A percentile compares a stretch with the other conserved stretches of the same genome.
These are phyloP conservation scores for Lynx canadensis DNA, from an alignment of 2,113 vertebrate genomes.

Conservation along the genomic window DNA sequence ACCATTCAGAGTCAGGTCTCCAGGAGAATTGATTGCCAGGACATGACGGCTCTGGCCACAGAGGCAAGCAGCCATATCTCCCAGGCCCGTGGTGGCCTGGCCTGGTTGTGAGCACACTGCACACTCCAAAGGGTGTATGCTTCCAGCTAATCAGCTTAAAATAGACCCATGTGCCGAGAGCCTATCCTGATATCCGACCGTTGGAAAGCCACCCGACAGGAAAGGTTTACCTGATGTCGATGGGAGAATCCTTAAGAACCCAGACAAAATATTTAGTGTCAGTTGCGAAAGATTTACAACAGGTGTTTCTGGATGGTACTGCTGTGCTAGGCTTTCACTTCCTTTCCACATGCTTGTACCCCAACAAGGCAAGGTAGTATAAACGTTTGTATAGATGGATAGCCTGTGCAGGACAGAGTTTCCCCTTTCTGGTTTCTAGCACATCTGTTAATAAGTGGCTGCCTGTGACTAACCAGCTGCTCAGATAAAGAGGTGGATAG, in stretches of 20 bases:
- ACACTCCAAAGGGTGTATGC: neutral
- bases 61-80: neutral
- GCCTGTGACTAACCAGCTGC: neutral
- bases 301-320: neutral
- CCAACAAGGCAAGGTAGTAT: neutral
- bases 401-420: neutral
- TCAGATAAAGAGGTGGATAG: neutral
- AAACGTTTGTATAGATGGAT: neutral
- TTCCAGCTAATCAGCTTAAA: neutral
- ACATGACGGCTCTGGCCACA: neutral
- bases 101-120: neutral
- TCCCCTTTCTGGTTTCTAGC: neutral
- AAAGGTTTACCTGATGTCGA: neutral
- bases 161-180: neutral
- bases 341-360: neutral
- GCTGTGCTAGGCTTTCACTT: neutral
- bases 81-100: accelerated
- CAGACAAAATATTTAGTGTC: neutral
- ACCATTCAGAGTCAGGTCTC: neutral
- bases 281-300: neutral
- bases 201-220: neutral
- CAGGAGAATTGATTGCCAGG: neutral
- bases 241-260: neutral
- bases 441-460: neutral
- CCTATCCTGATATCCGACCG: neutral